Percentiles rank a stretch among this genome's conserved stretches.
These are phyloP conservation scores for Stomorhina lunata DNA, from an alignment of 2,888 invertebrate genomes.

Conservation along the genomic window DNA sequence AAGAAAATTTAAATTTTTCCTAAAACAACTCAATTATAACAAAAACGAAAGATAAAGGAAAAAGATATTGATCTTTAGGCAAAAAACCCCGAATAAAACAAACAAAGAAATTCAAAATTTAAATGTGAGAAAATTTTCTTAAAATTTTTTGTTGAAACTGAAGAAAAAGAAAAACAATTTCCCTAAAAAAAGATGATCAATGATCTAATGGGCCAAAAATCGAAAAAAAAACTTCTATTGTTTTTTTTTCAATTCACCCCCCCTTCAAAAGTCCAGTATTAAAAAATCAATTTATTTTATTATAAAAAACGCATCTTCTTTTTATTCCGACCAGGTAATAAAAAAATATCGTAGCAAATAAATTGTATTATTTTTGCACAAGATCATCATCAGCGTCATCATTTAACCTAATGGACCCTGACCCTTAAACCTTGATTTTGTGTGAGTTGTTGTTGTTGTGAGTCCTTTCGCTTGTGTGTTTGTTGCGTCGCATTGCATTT, in stretches of 20 bases:
- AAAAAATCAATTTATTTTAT: constrained; percentile 27
- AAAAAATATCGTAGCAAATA: constrained; percentile 12
- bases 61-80: neutral
- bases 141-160: neutral
- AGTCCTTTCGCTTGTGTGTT: neutral
- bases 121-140: constrained; percentile 56
- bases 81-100: neutral
- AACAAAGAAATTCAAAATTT: constrained; percentile 51
- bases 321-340: constrained; percentile 40
- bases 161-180: constrained; percentile 20
- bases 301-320: constrained; percentile 25
- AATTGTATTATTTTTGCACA: constrained; percentile 45
- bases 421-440: constrained; percentile 68
- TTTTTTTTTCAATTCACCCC: constrained; percentile 29
- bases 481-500: neutral
- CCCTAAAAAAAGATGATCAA: constrained; percentile 48
- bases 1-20: constrained; percentile 31
- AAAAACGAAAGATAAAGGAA: neutral
- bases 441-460: neutral
- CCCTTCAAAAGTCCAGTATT: constrained; percentile 28
- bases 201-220: constrained; percentile 20
- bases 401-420: constrained; percentile 78
- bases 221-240: constrained; percentile 12
- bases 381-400: constrained; percentile 70
- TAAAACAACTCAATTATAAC: constrained; percentile 52